Evolutionary conservation across 2,113 vertebrate species (phyloP), one percentile per base, ranked within the genome.

Genomic region (Datnioides undecimradiatus): DNA sequence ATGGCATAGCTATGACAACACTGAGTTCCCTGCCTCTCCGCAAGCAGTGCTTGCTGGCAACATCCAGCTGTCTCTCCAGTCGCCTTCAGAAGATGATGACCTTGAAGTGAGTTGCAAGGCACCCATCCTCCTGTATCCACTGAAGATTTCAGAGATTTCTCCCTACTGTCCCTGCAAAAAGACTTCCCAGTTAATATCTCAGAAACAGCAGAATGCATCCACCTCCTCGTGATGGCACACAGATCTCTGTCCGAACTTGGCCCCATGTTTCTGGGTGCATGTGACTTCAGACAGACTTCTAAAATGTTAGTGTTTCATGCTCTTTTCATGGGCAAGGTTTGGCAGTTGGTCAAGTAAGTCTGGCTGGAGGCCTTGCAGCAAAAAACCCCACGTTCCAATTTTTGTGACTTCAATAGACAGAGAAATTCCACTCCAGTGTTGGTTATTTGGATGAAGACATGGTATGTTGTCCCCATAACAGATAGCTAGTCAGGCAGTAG

Each of bases 21-120:
- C 55, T 6, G 11, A 72, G 49, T 21, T 74, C 51, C 70, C 43
- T 55, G 49, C 49, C 41, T 79, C 52, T 84, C 52, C 8, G 19
- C 55, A 55, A 73, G 59, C 51, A 0, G 13, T 48, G 70, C 74
- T 74, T 1, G 33, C 76, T 83, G 85, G 66, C 55, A 73, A 67
- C 62, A 70, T 80, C 58, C 74, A 79, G 79, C 78, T 80, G 80
- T 78, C 68, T 76, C 25, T 77, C 27, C 57, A 74, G 84, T 58
- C 21, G 45, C 11, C 58, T 77, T 80, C 31, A 72, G 64, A 83
- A 83, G 48, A 79, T 67, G 62, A 77, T 85, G 86, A 90, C 85
- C 83, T 89, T 87, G 79, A 80, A 76, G 69, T 52, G 40, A 40
- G 36, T 25, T 63, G 77, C 52, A 58, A 76, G 68, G 59, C 45